Conservation (phyloP, 2,797 vertebrate genomes). For the Poecilia gillii region DNA sequence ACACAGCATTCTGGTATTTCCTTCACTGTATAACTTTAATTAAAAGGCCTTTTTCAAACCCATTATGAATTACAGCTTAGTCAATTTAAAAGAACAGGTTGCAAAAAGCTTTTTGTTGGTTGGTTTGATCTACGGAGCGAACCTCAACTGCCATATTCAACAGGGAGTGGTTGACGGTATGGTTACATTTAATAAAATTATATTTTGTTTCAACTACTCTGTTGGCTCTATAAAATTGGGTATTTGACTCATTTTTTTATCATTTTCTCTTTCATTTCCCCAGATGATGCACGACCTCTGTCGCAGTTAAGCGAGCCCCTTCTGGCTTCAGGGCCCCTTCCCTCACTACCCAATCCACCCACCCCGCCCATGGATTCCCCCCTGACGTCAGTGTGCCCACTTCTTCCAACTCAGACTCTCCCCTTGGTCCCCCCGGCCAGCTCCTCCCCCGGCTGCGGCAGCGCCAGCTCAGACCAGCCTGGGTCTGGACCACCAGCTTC, state of each 20-base stretch:
- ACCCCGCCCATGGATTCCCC: constrained; percentile 77
- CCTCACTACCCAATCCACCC: constrained; percentile 65
- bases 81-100: constrained; percentile 39
- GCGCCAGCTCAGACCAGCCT: constrained; percentile 64
- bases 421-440: constrained; percentile 65
- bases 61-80: constrained; percentile 27
- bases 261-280: constrained; percentile 7
- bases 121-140: constrained; percentile 49
- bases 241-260: not conserved
- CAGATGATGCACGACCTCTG: constrained; percentile 75
- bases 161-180: constrained; percentile 39
- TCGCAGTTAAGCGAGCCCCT: constrained; percentile 70
- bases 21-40: constrained; percentile 33
- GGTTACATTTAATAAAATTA: constrained; percentile 30
- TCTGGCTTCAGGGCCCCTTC: constrained; percentile 65
- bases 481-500: constrained; percentile 44
- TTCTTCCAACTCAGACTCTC: constrained; percentile 64
- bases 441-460: constrained; percentile 69
- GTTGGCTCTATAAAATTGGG: constrained; percentile 12
- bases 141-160: not conserved
- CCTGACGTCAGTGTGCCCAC: constrained; percentile 63
- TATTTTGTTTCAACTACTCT: constrained; percentile 11
- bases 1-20: constrained; percentile 14
- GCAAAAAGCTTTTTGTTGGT: constrained; percentile 36
- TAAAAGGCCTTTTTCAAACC: constrained; percentile 39